Evolutionary conservation across 2,113 vertebrate species (phyloP).

Genomic region (Ammodramus savannarum): DNA sequence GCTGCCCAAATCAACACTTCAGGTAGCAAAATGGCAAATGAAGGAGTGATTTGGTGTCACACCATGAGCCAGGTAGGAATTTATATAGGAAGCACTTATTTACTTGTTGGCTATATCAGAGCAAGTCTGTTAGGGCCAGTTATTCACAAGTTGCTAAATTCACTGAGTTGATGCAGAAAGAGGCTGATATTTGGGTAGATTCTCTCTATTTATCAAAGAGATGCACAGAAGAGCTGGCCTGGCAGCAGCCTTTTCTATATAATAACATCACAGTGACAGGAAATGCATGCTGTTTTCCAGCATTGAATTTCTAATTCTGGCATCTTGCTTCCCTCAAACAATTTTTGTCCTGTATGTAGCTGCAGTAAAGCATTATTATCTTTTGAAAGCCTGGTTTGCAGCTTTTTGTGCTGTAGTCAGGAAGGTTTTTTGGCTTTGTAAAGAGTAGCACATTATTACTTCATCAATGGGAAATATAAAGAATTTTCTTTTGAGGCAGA

Average conservation of each 20-base stretch:
- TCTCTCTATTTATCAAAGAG: not conserved
- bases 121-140: not conserved
- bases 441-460: not conserved
- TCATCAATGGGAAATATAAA: not conserved
- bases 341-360: not conserved
- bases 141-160: not conserved
- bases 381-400: slow-evolving; percentile 31
- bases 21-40: not conserved
- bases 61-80: not conserved
- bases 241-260: slow-evolving; percentile 2
- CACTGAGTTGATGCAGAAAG: not conserved
- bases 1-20: not conserved
- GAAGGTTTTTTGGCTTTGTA: not conserved
- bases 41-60: not conserved
- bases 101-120: not conserved
- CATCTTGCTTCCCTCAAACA: slow-evolving; percentile 30
- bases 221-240: not conserved
- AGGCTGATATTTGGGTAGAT: not conserved
- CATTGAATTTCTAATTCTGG: slow-evolving; percentile 51
- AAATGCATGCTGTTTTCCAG: slow-evolving; percentile 31
- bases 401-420: not conserved
- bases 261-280: slow-evolving; percentile 21
- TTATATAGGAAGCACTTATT: not conserved
- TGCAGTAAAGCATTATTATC: slow-evolving; percentile 32
- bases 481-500: not conserved